Conservation (phyloP, 1,140 invertebrate genomes). For the Portunus trituberculatus region DNA sequence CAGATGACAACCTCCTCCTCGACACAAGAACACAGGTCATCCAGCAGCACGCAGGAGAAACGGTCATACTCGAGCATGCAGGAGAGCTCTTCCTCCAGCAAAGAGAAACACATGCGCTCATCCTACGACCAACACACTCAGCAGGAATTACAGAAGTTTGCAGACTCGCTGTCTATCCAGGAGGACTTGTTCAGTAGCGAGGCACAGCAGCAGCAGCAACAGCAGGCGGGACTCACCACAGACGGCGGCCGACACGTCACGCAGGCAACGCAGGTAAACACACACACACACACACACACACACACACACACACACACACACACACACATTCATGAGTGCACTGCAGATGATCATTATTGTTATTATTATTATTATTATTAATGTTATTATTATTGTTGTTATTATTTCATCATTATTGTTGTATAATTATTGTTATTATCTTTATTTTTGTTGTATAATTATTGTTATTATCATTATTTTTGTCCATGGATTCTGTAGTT, state of each 20-base stretch:
- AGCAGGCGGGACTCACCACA: constrained; percentile 59
- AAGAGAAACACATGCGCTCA: constrained; percentile 10
- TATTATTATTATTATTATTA: too few relatives aligned
- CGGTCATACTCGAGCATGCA: not conserved
- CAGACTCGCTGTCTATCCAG: constrained; percentile 62
- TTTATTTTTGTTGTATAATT: too few relatives aligned
- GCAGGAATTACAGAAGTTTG: constrained; percentile 53
- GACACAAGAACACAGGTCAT: constrained; percentile 35
- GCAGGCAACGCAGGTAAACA: constrained; percentile 62
- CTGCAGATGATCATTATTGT: too few relatives aligned
- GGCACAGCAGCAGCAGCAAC: constrained; percentile 56
- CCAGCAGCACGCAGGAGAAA: constrained; percentile 6
- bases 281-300: not conserved
- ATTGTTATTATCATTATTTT: too few relatives aligned
- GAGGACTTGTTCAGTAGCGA: constrained; percentile 65
- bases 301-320: not conserved
- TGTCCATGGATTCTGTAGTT: too few relatives aligned
- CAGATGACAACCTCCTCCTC: constrained; percentile 49
- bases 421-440: too few relatives aligned
- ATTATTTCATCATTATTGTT: too few relatives aligned
- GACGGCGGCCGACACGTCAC: constrained; percentile 44
- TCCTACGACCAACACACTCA: constrained; percentile 26
- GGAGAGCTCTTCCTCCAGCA: constrained; percentile 54
- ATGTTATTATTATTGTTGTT: too few relatives aligned
- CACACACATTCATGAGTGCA: not conserved